Evolutionary conservation across 2,797 vertebrate species (phyloP).

Genomic region (Monodelphis domestica): DNA sequence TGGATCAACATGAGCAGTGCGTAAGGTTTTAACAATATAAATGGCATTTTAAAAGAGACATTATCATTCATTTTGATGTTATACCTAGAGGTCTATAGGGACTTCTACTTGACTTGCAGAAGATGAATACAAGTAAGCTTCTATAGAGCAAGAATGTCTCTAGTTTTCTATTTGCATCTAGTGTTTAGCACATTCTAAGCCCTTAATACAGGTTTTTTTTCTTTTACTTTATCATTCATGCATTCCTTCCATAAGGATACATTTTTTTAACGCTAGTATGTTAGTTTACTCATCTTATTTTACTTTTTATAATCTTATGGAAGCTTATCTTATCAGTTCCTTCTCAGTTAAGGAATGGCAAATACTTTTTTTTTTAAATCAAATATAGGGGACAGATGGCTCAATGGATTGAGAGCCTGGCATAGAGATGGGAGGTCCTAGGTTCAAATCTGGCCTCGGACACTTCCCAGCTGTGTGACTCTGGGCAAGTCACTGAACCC

Average conservation of each 20-base stretch:
- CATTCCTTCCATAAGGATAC: not conserved
- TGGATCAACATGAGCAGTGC: not conserved
- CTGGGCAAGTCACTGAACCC: too few relatives aligned
- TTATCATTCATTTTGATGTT: too few relatives aligned
- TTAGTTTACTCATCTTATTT: not conserved
- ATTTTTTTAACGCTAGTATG: not conserved
- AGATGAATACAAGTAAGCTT: not conserved
- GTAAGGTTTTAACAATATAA: not conserved
- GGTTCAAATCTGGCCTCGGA: too few relatives aligned
- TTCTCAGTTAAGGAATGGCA: not conserved
- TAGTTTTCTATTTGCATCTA: not conserved
- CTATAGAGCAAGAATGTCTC: not conserved
- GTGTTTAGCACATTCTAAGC: not conserved
- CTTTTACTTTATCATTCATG: not conserved
- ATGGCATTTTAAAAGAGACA: not conserved
- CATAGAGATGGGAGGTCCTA: too few relatives aligned
- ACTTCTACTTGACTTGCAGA: not conserved
- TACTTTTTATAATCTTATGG: not conserved
- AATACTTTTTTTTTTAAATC: not conserved
- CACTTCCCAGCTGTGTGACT: too few relatives aligned
- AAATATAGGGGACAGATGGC: too few relatives aligned
- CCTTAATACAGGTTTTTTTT: not conserved
- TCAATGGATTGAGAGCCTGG: too few relatives aligned
- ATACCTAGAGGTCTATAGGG: not conserved
- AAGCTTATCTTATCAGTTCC: not conserved